phyloP scores from a whole-genome alignment of 2,797 vertebrate genomes.

The Eidolon dupreanum region DNA sequence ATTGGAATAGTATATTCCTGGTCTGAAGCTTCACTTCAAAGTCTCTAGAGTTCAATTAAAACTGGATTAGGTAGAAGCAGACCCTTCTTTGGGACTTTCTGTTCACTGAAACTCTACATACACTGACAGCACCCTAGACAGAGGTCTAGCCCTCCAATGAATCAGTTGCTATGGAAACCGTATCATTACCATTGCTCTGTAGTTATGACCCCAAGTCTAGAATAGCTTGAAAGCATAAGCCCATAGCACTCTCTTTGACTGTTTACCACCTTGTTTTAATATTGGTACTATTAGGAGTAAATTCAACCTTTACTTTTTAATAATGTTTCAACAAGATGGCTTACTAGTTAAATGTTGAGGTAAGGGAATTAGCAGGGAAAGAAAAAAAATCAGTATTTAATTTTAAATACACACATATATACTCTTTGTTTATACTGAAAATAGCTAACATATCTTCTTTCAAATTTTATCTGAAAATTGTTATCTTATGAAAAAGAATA shows the following conservation, averaged over 20 bases:
- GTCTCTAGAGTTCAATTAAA: slow-evolving; percentile 99
- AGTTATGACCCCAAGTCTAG: slow-evolving; percentile 78
- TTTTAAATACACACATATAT: not conserved
- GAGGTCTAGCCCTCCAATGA: slow-evolving; percentile 86
- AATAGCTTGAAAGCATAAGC: slow-evolving; percentile 78
- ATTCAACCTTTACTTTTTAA: slow-evolving; percentile 39
- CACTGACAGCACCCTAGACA: slow-evolving; percentile 88
- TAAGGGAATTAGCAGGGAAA: not conserved
- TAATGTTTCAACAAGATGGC: not conserved
- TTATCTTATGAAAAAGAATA: slow-evolving; percentile 8
- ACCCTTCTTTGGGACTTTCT: slow-evolving; percentile 85
- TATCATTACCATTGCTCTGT: slow-evolving; percentile 81
- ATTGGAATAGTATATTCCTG: slow-evolving; percentile 88
- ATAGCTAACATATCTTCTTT: not conserved
- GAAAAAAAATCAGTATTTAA: not conserved
- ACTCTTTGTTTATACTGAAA: slow-evolving; percentile 16
- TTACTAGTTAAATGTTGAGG: slow-evolving; percentile 28
- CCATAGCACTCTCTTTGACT: slow-evolving; percentile 68
- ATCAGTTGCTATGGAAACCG: slow-evolving; percentile 88
- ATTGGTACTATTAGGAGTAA: slow-evolving; percentile 19
- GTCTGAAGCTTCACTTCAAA: slow-evolving; percentile 94
- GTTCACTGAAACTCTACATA: slow-evolving; percentile 85
- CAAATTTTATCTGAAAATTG: slow-evolving; percentile 38
- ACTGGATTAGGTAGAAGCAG: slow-evolving; percentile 96
- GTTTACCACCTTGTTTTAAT: slow-evolving; percentile 27